These are phyloP conservation scores for Tholera decimalis DNA, from an alignment of 2,888 invertebrate genomes.

Conservation along the genomic window DNA sequence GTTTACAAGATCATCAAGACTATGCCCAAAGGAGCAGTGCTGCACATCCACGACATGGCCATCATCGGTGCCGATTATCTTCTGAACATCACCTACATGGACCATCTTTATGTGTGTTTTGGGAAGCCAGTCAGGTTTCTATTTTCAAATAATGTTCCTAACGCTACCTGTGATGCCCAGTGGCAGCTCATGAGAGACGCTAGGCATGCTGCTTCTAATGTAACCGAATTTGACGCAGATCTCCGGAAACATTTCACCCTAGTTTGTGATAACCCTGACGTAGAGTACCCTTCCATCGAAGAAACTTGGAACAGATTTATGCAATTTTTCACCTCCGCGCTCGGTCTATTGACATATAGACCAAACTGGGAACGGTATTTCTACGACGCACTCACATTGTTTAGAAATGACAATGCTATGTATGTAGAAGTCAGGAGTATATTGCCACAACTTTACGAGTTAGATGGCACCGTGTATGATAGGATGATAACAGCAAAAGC, in stretches of 20 bases:
- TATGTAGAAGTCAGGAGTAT: conserved; percentile 94
- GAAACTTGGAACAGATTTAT: conserved; percentile 92
- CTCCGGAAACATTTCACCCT: conserved; percentile 91
- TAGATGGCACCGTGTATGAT: conserved; percentile 92
- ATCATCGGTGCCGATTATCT: conserved; percentile 92
- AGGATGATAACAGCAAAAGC: conserved; percentile 91
- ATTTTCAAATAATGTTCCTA: conserved; percentile 77
- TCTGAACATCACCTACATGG: conserved; percentile 92
- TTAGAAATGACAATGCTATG: conserved; percentile 93
- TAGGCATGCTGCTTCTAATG: conserved; percentile 80
- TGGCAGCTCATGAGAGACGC: conserved; percentile 90
- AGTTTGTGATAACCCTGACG: conserved; percentile 85
- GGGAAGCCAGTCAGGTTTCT: conserved; percentile 66
- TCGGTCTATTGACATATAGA: conserved; percentile 91
- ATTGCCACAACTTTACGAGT: conserved; percentile 92
- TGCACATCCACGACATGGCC: conserved; percentile 94
- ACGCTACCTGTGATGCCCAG: conserved; percentile 65
- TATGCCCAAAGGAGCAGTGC: conserved; percentile 95
- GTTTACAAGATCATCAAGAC: conserved; percentile 93
- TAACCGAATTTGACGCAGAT: conserved; percentile 86
- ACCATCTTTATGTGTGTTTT: conserved; percentile 91
- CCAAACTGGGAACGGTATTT: conserved; percentile 93
- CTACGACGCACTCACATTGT: conserved; percentile 92
- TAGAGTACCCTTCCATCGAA: conserved; percentile 88
- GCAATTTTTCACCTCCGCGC: conserved; percentile 89